Evolutionary conservation across 2,888 invertebrate species (phyloP), one percentile per base, ranked within the genome.

Genomic region (Troides helena): DNA sequence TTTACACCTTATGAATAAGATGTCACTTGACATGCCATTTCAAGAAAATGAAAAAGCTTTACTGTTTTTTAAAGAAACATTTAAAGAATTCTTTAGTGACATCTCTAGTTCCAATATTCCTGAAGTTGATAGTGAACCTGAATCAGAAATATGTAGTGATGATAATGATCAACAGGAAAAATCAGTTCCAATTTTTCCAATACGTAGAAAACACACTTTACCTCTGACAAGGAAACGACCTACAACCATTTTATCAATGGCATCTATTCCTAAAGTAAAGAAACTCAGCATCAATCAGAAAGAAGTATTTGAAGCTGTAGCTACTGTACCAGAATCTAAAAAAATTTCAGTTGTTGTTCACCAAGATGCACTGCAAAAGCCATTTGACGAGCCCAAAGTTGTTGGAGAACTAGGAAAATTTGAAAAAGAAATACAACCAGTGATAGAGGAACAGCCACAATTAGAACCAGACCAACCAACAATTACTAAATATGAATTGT

Each of bases 1-100:
- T 14, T 82, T 99, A 62, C 98, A 99, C 89, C 93, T 99, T 67
- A 98, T 99, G 98, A 99, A 99, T 84, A 97, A 96, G 88, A 98
- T 99, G 98, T 97, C 96, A 84, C 87, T 99, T 64, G 96, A 96
- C 23, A 94, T 96, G 60, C 99, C 99, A 0, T 98, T 99, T 88
- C 94, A 88, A 75, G 82, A 93, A 60, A 92, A 93, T 73, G 73
- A 78, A 39, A 82, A 85, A 73, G 83, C 87, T 18, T 23, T 84
- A 12, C 66, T 75, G 8, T 85, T 80, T 74, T 91, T 93, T 67
- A 88, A 88, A 78, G 84, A 90, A 70, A 84, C 75, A 39, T 92
- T 87, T 71, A 81, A 76, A 62, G 74, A 82, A n/a, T 81, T 80
- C 25, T 91, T 90, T 74, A 65, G 80, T 58, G 81, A 83, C 71